phyloP scores from a whole-genome alignment of 2,113 vertebrate species.

The Gadus macrocephalus region DNA sequence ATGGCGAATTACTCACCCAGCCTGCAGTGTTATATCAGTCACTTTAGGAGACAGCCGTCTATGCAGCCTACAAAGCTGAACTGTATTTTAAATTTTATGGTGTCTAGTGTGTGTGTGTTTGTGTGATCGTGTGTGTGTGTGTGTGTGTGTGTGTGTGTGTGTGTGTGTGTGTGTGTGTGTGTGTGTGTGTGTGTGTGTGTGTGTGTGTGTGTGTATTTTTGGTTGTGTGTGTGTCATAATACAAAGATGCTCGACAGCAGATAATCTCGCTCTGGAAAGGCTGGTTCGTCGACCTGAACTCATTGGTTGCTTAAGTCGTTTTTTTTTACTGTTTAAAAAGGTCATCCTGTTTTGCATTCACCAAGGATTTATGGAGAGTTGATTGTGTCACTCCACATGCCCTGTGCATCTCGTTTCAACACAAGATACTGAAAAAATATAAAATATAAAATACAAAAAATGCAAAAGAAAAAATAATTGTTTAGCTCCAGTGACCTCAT shows the following conservation, averaged over 20 bases:
- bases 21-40: slow-evolving; percentile 10
- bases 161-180: too few relatives aligned
- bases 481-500: background rate
- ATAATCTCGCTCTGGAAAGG: slow-evolving; percentile 1
- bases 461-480: too few relatives aligned
- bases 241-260: background rate
- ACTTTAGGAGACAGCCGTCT: background rate
- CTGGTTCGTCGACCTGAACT: slow-evolving; percentile 8
- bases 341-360: background rate
- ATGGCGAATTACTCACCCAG: slow-evolving; percentile 20
- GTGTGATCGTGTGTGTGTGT: too few relatives aligned
- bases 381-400: background rate
- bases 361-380: background rate
- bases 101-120: background rate
- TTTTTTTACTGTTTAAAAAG: background rate
- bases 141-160: background rate
- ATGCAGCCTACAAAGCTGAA: too few relatives aligned
- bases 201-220: background rate
- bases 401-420: slow-evolving; percentile 5
- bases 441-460: too few relatives aligned
- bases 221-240: background rate
- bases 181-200: too few relatives aligned
- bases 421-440: background rate
- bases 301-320: background rate
- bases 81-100: background rate